phyloP scores from a whole-genome alignment of 2,113 vertebrate genomes.

The Pelobates fuscus region DNA sequence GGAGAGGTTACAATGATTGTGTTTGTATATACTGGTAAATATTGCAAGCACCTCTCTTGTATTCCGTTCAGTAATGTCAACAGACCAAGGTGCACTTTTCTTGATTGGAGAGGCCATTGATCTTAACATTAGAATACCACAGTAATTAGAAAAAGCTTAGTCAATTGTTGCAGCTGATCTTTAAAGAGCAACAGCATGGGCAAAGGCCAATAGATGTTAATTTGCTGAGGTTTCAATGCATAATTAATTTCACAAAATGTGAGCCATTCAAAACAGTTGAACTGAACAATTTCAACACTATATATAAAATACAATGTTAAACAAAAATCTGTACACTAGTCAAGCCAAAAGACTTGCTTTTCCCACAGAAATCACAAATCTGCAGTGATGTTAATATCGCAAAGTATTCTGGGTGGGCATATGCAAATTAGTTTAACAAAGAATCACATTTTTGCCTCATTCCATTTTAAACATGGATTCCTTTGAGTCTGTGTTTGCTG shows the following conservation, averaged over 20 bases:
- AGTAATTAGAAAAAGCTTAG: slow-evolving; percentile 19
- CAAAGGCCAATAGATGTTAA: slow-evolving; percentile 24
- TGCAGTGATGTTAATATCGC: no score
- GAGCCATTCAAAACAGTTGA: neutral
- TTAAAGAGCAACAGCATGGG: slow-evolving; percentile 3
- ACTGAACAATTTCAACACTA: no score
- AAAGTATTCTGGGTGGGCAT: no score
- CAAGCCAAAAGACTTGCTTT: no score
- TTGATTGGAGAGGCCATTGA: slow-evolving; percentile 19
- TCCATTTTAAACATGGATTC: no score
- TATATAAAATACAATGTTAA: no score
- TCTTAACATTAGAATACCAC: slow-evolving; percentile 12
- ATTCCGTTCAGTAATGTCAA: neutral
- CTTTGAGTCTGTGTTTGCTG: no score
- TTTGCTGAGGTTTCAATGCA: slow-evolving; percentile 10
- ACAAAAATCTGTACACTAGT: no score
- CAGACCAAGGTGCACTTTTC: neutral
- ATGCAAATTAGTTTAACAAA: no score
- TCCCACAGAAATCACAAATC: no score
- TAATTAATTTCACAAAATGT: neutral
- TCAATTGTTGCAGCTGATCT: slow-evolving; percentile 12
- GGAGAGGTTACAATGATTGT: no score
- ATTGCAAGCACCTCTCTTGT: neutral
- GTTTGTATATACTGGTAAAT: neutral
- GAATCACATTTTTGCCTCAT: no score